Evolutionary conservation across 1,140 invertebrate species (phyloP).

Genomic region (Papilio polytes): DNA sequence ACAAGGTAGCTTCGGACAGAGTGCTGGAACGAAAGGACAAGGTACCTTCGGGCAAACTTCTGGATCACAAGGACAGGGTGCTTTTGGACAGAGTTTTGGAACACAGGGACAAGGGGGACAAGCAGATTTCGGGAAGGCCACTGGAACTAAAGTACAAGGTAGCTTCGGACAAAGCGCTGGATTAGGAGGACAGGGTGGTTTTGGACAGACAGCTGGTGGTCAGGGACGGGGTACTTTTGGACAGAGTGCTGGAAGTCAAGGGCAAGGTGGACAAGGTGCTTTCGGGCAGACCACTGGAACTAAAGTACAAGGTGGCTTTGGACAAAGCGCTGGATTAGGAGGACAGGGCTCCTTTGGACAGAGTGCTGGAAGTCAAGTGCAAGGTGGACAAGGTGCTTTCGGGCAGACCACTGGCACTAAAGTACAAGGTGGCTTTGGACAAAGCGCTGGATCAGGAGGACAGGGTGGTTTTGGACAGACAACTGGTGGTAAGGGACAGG

Average conservation of each 20-base stretch:
- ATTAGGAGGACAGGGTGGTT: neutral
- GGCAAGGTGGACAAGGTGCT: slow-evolving; percentile 41
- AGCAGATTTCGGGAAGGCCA: neutral
- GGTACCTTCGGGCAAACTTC: neutral
- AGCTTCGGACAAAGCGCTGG: slow-evolving; percentile 1
- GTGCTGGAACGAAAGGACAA: slow-evolving; percentile 4
- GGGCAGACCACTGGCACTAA: slow-evolving; percentile 28
- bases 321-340: neutral
- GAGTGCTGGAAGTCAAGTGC: neutral
- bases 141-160: neutral
- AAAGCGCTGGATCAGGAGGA: neutral
- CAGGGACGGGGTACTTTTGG: slow-evolving; percentile 31
- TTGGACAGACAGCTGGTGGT: neutral
- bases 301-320: neutral
- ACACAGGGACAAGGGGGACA: slow-evolving; percentile 28
- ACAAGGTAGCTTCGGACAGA: slow-evolving; percentile 14
- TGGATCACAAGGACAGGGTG: neutral
- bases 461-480: slow-evolving; percentile 12
- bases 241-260: neutral
- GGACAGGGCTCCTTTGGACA: slow-evolving; percentile 3
- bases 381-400: neutral
- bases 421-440: slow-evolving; percentile 34
- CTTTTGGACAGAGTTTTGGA: slow-evolving; percentile 2
- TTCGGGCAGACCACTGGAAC: slow-evolving; percentile 8
- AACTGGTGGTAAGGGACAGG: neutral